These are phyloP conservation scores for Teleopsis dalmanni DNA, from an alignment of 1,140 invertebrate genomes.

Conservation along the genomic window DNA sequence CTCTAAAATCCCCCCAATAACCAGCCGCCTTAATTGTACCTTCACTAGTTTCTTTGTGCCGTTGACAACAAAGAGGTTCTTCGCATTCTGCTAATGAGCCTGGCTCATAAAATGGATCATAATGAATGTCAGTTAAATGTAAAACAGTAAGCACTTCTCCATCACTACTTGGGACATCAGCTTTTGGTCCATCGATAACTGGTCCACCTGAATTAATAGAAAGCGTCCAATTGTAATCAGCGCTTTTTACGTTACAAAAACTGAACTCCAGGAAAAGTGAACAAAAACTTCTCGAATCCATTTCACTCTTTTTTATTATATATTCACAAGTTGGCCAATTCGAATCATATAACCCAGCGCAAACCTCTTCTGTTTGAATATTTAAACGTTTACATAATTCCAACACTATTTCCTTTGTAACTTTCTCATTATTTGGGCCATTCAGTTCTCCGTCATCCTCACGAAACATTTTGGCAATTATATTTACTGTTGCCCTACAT, in stretches of 20 bases:
- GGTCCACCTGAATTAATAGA: conserved; percentile 16
- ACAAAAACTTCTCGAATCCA: conserved; percentile 26
- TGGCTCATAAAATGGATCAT: conserved; percentile 64
- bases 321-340: conserved; percentile 40
- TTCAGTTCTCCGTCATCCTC: conserved; percentile 26
- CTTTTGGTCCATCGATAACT: conserved; percentile 18
- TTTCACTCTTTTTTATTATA: conserved; percentile 22
- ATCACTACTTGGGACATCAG: conserved; percentile 15
- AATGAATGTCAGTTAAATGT: conserved; percentile 76
- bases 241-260: conserved; percentile 6
- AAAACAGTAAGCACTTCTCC: conserved; percentile 50
- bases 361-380: conserved; percentile 50
- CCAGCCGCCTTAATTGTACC: conserved; percentile 53
- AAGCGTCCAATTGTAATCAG: conserved; percentile 19
- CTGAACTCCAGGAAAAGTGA: conserved; percentile 8
- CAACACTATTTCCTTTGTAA: conserved; percentile 38
- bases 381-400: conserved; percentile 50
- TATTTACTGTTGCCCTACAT: conserved; percentile 47
- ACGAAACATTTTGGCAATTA: conserved; percentile 42
- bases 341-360: conserved; percentile 49
- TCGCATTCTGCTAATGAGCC: conserved; percentile 61
- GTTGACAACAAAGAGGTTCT: conserved; percentile 71
- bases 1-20: conserved; percentile 68
- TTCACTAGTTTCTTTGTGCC: conserved; percentile 42
- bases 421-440: conserved; percentile 13